Evolutionary conservation across 2,888 invertebrate species (phyloP).

Genomic region (Colostygia pectinataria): DNA sequence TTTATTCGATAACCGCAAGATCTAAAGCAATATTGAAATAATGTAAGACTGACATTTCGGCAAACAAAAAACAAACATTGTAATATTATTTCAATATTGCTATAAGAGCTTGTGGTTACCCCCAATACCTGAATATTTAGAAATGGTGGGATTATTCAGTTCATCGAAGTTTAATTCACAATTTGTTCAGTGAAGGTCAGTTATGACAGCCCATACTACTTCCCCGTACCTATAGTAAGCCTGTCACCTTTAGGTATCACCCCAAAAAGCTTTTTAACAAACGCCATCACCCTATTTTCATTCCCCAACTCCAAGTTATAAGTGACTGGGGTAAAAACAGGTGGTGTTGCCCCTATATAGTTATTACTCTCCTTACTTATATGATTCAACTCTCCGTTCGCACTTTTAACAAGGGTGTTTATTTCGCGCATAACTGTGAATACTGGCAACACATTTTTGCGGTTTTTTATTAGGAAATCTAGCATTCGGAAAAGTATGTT

Average conservation of each 20-base stretch:
- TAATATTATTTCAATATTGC: too few relatives aligned
- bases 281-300: constrained; percentile 46
- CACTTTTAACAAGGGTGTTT: constrained; percentile 60
- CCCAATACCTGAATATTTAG: too few relatives aligned
- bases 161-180: too few relatives aligned
- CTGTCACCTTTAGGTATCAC: constrained; percentile 50
- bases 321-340: constrained; percentile 38
- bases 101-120: too few relatives aligned
- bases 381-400: constrained; percentile 59
- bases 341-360: constrained; percentile 54
- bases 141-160: too few relatives aligned
- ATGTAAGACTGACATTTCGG: too few relatives aligned
- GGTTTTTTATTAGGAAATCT: constrained; percentile 54
- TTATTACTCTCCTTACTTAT: constrained; percentile 57
- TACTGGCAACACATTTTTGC: constrained; percentile 54
- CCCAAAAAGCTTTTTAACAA: constrained; percentile 45
- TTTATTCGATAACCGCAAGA: too few relatives aligned
- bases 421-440: constrained; percentile 64
- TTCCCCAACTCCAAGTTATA: constrained; percentile 58
- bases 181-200: too few relatives aligned
- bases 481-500: constrained; percentile 55
- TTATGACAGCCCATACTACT: too few relatives aligned
- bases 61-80: too few relatives aligned
- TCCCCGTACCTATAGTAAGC: constrained; percentile 50
- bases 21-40: too few relatives aligned